phyloP scores from a whole-genome alignment of 2,797 vertebrate genomes.

The Cephalopachus bancanus region DNA sequence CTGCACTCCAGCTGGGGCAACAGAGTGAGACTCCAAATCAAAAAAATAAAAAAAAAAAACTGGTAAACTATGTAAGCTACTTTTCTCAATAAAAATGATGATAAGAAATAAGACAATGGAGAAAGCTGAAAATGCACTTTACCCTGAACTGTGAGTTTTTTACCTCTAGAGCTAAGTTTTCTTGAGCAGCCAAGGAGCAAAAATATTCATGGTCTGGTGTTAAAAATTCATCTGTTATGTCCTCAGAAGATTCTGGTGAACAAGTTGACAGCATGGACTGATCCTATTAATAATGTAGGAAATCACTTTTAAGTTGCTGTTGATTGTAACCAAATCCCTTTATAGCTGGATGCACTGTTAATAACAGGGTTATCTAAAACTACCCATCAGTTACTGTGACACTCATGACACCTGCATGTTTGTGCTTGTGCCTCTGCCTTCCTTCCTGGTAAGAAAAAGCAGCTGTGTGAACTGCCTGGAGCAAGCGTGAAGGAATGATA shows the following conservation, averaged over 20 bases:
- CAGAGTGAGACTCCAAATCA: no score
- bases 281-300: constrained; percentile 75
- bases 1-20: no score
- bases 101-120: constrained; percentile 51
- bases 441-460: not conserved
- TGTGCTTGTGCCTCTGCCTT: not conserved
- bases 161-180: constrained; percentile 82
- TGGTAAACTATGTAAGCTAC: not conserved
- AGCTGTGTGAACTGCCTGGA: not conserved
- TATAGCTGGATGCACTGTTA: not conserved
- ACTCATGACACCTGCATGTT: not conserved
- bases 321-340: constrained; percentile 57
- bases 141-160: constrained; percentile 65
- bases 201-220: constrained; percentile 83
- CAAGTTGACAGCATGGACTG: constrained; percentile 40
- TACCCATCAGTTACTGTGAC: not conserved
- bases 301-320: constrained; percentile 63
- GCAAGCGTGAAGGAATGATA: not conserved
- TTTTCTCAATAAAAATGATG: constrained; percentile 51
- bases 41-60: not conserved
- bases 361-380: not conserved
- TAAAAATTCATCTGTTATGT: constrained; percentile 86
- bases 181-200: constrained; percentile 70
- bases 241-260: constrained; percentile 80
- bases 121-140: constrained; percentile 54